These are phyloP conservation scores for Aselliscus stoliczkanus DNA, from an alignment of 2,797 vertebrate genomes.

Conservation along the genomic window DNA sequence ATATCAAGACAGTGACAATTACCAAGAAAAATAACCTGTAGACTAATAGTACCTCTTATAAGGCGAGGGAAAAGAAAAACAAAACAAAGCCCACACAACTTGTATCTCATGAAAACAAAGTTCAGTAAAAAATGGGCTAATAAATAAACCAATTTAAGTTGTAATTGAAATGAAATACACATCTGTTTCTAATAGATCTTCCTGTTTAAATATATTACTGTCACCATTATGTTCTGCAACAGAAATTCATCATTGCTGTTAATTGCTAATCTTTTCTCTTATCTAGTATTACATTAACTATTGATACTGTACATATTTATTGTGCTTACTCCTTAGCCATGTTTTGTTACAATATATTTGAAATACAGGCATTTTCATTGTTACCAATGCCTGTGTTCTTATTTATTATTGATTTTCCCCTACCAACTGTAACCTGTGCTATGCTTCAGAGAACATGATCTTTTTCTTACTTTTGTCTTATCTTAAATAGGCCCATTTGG, in stretches of 20 bases:
- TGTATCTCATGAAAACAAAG: not conserved
- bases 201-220: not conserved
- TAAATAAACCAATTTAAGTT: constrained; percentile 26
- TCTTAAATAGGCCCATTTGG: constrained; percentile 28
- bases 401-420: not conserved
- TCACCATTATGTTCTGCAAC: not conserved
- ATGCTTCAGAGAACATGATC: constrained; percentile 27
- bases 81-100: not conserved
- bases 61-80: not conserved
- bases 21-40: not conserved
- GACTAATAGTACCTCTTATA: not conserved
- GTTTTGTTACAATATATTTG: not conserved
- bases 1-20: not conserved
- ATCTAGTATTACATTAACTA: not conserved
- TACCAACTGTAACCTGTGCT: not conserved
- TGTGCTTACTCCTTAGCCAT: not conserved
- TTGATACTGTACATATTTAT: not conserved
- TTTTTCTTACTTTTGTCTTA: not conserved
- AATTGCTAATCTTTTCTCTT: not conserved
- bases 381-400: not conserved
- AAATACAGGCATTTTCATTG: not conserved
- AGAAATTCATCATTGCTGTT: not conserved
- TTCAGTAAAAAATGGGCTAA: not conserved
- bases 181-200: constrained; percentile 5
- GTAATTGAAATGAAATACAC: constrained; percentile 6